A percentile compares a stretch with the other conserved stretches of the same genome.
These are phyloP conservation scores for Phallusia fumigata DNA, from an alignment of 23 tunicate genomes.

Conservation along the genomic window DNA sequence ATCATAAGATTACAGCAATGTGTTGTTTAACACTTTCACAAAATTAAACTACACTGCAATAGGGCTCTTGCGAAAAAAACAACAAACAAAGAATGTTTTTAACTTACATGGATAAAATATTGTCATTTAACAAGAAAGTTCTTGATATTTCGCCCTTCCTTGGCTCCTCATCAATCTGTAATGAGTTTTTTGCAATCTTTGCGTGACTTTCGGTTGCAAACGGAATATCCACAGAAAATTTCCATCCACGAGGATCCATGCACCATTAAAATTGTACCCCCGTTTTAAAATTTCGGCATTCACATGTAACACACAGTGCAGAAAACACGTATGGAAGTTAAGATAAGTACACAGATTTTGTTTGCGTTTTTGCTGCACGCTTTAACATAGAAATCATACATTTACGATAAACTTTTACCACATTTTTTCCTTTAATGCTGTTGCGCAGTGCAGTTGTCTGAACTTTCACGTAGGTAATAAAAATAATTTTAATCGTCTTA, in stretches of 20 bases:
- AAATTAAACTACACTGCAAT: background rate
- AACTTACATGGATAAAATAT: constrained; percentile 35
- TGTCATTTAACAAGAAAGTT: constrained; percentile 27
- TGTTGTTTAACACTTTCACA: background rate
- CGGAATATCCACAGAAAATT: constrained; percentile 48
- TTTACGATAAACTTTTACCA: too few species aligned
- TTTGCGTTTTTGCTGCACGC: too few species aligned
- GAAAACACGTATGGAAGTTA: too few species aligned
- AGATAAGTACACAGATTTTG: too few species aligned
- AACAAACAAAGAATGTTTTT: background rate
- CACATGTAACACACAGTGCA: too few species aligned
- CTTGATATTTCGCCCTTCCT: constrained; percentile 45
- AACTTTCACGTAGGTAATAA: too few species aligned
- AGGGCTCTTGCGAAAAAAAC: background rate
- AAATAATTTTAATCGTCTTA: too few species aligned
- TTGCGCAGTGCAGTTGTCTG: too few species aligned
- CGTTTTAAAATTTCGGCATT: too few species aligned
- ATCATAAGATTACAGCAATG: too few species aligned
- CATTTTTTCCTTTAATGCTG: too few species aligned
- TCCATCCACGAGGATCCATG: constrained; percentile 25
- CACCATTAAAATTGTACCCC: background rate
- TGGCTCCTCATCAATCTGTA: constrained; percentile 78
- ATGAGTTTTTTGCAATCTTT: constrained; percentile 61
- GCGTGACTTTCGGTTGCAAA: constrained; percentile 51
- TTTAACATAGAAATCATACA: too few species aligned